Percentiles rank a stretch among this genome's conserved stretches.
Evolutionary conservation across 2,113 vertebrate genomes (phyloP).

Genomic region (Tragelaphus imberbis): DNA sequence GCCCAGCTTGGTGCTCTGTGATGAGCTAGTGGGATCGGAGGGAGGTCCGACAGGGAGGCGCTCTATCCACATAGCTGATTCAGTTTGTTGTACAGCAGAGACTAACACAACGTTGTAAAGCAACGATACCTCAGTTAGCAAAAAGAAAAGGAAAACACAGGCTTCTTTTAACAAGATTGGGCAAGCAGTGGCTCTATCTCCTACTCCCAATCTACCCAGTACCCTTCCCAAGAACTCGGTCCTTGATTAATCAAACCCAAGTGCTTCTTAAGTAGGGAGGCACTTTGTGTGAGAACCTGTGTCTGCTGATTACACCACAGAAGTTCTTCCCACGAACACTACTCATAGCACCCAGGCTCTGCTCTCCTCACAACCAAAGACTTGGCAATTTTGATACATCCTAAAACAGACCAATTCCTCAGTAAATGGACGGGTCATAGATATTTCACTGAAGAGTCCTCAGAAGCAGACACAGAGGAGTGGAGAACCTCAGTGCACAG

Average conservation of each 20-base stretch:
- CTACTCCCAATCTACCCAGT: not conserved
- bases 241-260: not conserved
- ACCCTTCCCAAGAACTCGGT: not conserved
- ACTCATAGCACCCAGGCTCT: not conserved
- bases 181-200: not conserved
- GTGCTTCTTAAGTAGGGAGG: not conserved
- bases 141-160: not conserved
- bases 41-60: not conserved
- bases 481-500: not conserved
- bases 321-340: not conserved
- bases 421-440: not conserved
- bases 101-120: not conserved
- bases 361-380: not conserved
- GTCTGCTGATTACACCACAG: not conserved
- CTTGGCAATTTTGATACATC: not conserved
- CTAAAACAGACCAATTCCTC: not conserved
- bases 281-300: not conserved
- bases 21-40: not conserved
- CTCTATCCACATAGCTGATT: not conserved
- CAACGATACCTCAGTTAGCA: not conserved
- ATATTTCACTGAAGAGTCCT: not conserved
- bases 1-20: not conserved
- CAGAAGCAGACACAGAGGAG: not conserved
- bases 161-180: not conserved
- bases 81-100: not conserved